phyloP scores from a whole-genome alignment of 2,113 vertebrate genomes.

The Microtus montanus region DNA sequence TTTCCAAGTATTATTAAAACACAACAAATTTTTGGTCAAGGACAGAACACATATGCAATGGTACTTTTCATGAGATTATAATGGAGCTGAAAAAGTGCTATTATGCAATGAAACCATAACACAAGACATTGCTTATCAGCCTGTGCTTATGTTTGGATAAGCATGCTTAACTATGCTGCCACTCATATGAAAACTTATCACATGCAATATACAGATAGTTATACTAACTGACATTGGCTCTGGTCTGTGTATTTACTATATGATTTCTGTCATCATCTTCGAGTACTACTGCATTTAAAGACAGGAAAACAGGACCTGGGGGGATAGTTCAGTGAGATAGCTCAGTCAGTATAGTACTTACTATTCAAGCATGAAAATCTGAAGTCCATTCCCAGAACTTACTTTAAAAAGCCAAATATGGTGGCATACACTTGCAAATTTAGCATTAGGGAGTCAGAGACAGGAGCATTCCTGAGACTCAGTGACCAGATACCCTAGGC shows the following conservation, averaged over 20 bases:
- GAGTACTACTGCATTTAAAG: not conserved
- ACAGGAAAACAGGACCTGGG: not conserved
- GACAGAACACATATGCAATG: not conserved
- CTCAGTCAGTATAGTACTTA: not conserved
- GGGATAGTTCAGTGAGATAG: not conserved
- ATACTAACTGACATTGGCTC: not conserved
- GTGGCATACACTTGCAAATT: not conserved
- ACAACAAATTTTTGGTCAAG: not conserved
- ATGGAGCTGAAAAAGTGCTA: not conserved
- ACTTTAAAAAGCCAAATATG: not conserved
- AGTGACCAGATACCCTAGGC: not conserved
- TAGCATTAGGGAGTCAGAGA: not conserved
- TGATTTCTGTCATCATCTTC: not conserved
- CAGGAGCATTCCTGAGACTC: not conserved
- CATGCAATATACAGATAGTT: not conserved
- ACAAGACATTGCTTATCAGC: not conserved
- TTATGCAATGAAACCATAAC: too few relatives aligned
- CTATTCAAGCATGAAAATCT: not conserved
- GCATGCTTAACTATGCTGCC: not conserved
- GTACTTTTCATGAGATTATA: not conserved
- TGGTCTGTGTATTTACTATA: not conserved
- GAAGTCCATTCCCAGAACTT: not conserved
- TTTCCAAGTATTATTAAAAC: not conserved
- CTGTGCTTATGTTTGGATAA: not conserved
- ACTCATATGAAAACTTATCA: not conserved